Evolutionary conservation across 1,140 invertebrate species (phyloP).

Genomic region (Gryon sp.): DNA sequence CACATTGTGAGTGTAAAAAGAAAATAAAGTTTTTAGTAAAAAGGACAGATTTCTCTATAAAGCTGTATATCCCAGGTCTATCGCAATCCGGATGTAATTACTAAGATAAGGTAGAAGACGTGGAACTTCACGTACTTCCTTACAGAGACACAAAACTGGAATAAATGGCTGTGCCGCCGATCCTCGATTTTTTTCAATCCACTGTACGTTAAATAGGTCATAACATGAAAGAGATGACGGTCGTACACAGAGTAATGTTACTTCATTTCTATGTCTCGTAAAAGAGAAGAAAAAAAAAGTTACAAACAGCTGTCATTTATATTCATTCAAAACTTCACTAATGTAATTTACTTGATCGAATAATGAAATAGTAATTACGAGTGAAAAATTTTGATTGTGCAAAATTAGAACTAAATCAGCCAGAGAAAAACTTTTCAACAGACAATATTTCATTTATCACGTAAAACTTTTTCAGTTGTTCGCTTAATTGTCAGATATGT

Average conservation of each 20-base stretch:
- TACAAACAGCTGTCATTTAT: constrained; percentile 1
- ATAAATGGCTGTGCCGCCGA: constrained; percentile 30
- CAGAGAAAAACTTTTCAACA: too few species aligned
- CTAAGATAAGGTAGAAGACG: constrained; percentile 42
- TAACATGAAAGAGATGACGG: constrained; percentile 21
- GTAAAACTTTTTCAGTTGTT: too few species aligned
- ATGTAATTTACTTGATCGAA: constrained; percentile 20
- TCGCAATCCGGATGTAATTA: constrained; percentile 45
- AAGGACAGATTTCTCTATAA: constrained; percentile 21
- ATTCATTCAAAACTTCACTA: constrained; percentile 11
- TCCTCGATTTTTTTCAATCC: constrained; percentile 31
- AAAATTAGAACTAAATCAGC: too few species aligned
- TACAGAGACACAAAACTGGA: constrained; percentile 30
- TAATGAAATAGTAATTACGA: constrained; percentile 10
- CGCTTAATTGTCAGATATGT: too few species aligned
- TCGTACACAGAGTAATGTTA: constrained; percentile 6
- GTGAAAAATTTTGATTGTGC: too few species aligned
- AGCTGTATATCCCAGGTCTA: constrained; percentile 1
- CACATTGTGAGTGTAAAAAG: too few species aligned
- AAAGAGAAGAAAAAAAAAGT: constrained; percentile 7
- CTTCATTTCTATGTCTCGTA: background rate
- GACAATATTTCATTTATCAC: too few species aligned
- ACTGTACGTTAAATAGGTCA: constrained; percentile 31
- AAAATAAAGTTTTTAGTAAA: too few species aligned
- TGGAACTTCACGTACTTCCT: constrained; percentile 32